These are phyloP conservation scores for Sesia apiformis DNA, from an alignment of 2,888 invertebrate species.

Conservation along the genomic window DNA sequence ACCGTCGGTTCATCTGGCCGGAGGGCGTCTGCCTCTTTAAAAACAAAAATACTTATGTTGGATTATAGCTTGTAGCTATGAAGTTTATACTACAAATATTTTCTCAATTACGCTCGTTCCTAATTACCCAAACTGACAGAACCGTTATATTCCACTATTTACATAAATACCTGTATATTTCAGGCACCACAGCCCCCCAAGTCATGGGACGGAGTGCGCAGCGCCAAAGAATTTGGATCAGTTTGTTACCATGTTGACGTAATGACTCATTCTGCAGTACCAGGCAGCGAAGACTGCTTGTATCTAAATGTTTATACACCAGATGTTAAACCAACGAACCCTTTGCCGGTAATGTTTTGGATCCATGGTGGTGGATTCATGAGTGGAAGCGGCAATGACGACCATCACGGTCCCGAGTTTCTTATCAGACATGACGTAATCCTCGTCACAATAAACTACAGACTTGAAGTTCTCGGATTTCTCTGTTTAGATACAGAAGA, in stretches of 20 bases:
- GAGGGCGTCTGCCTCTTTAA: too few relatives aligned
- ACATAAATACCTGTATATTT: too few relatives aligned
- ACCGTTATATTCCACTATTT: too few relatives aligned
- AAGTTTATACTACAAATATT: too few relatives aligned
- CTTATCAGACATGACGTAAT: conserved; percentile 24
- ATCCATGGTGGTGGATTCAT: conserved; percentile 29
- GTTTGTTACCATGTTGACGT: conserved; percentile 21
- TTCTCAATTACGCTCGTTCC: too few relatives aligned
- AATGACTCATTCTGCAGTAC: conserved; percentile 4
- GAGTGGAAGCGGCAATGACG: conserved; percentile 25
- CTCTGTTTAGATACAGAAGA: conserved; percentile 28
- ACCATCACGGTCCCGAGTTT: conserved; percentile 26
- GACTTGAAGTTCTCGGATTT: conserved; percentile 30
- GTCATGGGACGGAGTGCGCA: conserved; percentile 45
- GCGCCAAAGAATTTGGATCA: conserved; percentile 39
- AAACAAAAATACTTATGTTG: too few relatives aligned
- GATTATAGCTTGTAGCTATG: too few relatives aligned
- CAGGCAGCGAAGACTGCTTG: conserved; percentile 39
- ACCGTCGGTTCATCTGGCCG: too few relatives aligned
- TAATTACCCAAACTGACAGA: too few relatives aligned
- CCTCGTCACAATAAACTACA: conserved; percentile 31
- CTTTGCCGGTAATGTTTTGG: conserved; percentile 34
- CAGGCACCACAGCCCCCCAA: conserved; percentile 43
- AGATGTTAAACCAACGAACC: conserved; percentile 16
- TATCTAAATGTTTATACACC: conserved; percentile 42